Conservation (phyloP, 2,797 vertebrate genomes). For the Botia almorhae region DNA sequence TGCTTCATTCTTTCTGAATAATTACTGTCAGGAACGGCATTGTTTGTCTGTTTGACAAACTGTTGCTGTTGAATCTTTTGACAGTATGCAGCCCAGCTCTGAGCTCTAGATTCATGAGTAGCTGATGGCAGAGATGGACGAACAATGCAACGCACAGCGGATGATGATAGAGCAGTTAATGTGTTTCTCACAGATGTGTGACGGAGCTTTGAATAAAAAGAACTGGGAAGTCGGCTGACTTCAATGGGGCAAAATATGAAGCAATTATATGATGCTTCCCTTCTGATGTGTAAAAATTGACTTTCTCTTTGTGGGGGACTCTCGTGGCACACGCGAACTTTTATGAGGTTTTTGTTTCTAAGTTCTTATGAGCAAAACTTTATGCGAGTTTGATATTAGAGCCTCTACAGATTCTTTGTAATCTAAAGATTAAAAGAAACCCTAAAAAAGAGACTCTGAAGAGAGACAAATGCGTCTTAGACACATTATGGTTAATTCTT, state of each 20-base stretch:
- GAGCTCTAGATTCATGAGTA: slow-evolving; percentile 7
- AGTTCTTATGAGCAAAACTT: slow-evolving; percentile 24
- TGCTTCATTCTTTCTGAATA: slow-evolving; percentile 60
- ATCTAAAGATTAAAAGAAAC: slow-evolving; percentile 18
- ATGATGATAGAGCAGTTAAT: slow-evolving; percentile 37
- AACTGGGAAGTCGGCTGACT: slow-evolving; percentile 40
- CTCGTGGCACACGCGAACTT: slow-evolving; percentile 12
- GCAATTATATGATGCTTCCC: slow-evolving; percentile 51
- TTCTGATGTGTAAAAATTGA: slow-evolving; percentile 49
- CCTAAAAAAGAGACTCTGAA: neutral
- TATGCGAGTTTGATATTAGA: slow-evolving; percentile 26
- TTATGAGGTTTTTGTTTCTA: slow-evolving; percentile 4
- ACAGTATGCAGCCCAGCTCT: neutral
- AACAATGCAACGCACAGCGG: slow-evolving; percentile 11
- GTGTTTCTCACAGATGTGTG: slow-evolving; percentile 46
- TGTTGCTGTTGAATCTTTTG: slow-evolving; percentile 28
- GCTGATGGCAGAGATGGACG: slow-evolving; percentile 46
- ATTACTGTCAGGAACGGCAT: slow-evolving; percentile 44
- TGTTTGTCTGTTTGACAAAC: slow-evolving; percentile 46
- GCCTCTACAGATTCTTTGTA: slow-evolving; percentile 26
- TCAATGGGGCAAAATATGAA: slow-evolving; percentile 42
- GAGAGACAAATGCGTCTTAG: neutral
- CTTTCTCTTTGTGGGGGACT: slow-evolving; percentile 15
- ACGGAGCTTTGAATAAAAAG: slow-evolving; percentile 37
- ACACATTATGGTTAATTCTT: neutral